phyloP scores from a whole-genome alignment of 2,888 invertebrate genomes.

The Cordilura impudica region DNA sequence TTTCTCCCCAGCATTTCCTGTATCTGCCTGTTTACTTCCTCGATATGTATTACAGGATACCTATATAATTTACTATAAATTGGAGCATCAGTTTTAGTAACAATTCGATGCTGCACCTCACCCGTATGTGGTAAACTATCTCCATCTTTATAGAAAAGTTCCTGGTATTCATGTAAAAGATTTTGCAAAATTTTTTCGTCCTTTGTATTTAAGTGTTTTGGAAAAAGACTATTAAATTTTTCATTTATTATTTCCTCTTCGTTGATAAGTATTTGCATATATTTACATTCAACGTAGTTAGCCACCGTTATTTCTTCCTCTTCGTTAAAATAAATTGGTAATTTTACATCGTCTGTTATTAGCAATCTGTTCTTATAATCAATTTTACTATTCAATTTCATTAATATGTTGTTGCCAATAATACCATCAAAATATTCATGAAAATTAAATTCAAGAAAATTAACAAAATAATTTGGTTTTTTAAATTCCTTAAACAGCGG shows the following conservation, averaged over 20 bases:
- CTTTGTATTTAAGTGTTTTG: no score
- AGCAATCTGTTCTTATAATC: constrained; percentile 24
- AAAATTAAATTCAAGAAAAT: constrained; percentile 40
- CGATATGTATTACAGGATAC: constrained; percentile 22
- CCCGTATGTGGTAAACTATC: constrained; percentile 29
- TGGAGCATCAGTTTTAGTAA: constrained; percentile 8
- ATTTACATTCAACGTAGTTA: no score
- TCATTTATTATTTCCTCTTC: no score
- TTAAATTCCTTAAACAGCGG: constrained; percentile 29
- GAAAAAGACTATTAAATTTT: no score
- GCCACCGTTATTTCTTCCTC: no score
- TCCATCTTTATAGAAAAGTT: constrained; percentile 35
- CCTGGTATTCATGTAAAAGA: constrained; percentile 19
- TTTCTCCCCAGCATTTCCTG: constrained; percentile 54
- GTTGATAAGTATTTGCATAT: no score
- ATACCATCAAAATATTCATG: constrained; percentile 38
- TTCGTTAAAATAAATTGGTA: constrained; percentile 7
- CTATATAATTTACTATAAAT: constrained; percentile 34
- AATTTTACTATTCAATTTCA: constrained; percentile 7
- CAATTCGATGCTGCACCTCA: constrained; percentile 20
- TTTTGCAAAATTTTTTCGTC: constrained; percentile 23
- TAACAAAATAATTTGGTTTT: constrained; percentile 4
- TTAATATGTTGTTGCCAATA: constrained; percentile 47
- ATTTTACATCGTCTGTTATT: background rate
- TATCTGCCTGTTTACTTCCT: constrained; percentile 34